Conservation (phyloP, 2,797 vertebrate species). For the Trematomus bernacchii region DNA sequence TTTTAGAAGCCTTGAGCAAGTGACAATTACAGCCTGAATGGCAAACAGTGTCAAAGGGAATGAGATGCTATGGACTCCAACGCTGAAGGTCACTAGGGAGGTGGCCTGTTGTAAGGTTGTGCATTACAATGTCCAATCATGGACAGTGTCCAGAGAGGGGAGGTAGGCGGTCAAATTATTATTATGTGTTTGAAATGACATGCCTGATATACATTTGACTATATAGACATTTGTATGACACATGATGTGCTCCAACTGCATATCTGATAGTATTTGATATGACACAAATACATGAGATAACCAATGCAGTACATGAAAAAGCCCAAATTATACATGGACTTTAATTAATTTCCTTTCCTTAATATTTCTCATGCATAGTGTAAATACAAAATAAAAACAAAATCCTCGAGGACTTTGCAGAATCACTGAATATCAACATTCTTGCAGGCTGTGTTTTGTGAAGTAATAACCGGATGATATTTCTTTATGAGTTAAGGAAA, state of each 20-base stretch:
- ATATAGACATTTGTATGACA: constrained; percentile 1
- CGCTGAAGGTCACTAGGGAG: constrained; percentile 70
- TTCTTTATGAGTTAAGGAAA: too few species aligned
- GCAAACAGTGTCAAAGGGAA: constrained; percentile 77
- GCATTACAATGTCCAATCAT: constrained; percentile 51
- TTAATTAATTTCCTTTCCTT: too few species aligned
- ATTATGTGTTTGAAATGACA: too few species aligned
- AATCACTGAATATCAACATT: too few species aligned
- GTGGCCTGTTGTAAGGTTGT: constrained; percentile 46
- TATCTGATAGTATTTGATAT: constrained; percentile 2
- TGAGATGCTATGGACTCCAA: constrained; percentile 59
- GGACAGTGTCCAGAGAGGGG: constrained; percentile 27
- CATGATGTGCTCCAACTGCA: not conserved
- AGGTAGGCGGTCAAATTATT: not conserved
- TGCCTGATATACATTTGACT: not conserved
- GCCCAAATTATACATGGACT: too few species aligned
- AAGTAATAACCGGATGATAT: too few species aligned
- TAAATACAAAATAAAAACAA: too few species aligned
- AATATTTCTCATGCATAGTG: too few species aligned
- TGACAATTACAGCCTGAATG: constrained; percentile 79
- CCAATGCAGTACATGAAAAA: too few species aligned
- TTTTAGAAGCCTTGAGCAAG: constrained; percentile 78
- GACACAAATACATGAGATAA: not conserved
- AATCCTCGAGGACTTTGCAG: too few species aligned
- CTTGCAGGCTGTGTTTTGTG: too few species aligned